phyloP scores from a whole-genome alignment of 2,888 invertebrate genomes.

The Chydorus sphaericus region DNA sequence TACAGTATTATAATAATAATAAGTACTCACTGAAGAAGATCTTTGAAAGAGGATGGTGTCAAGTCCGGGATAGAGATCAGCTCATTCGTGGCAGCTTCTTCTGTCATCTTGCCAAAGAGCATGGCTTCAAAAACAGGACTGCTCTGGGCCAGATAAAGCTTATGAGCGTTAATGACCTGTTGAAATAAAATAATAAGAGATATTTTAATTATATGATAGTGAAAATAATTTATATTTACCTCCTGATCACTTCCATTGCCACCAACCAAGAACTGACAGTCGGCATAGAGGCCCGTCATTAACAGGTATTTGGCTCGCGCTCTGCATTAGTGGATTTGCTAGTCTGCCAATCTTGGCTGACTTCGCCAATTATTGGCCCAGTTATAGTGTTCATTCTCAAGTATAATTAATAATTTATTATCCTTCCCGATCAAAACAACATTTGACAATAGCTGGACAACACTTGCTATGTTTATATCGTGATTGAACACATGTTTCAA shows the following conservation, averaged over 20 bases:
- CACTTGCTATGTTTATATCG: too few relatives aligned
- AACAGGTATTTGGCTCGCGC: constrained; percentile 55
- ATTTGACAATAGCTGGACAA: too few relatives aligned
- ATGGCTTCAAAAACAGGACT: constrained; percentile 79
- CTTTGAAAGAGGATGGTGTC: constrained; percentile 70
- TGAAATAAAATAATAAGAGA: too few relatives aligned
- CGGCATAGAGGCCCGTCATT: constrained; percentile 67
- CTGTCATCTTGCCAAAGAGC: constrained; percentile 72
- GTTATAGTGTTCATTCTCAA: too few relatives aligned
- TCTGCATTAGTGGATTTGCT: constrained; percentile 52
- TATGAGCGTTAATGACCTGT: constrained; percentile 58
- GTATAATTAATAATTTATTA: too few relatives aligned
- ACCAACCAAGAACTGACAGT: constrained; percentile 68
- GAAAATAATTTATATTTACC: too few relatives aligned
- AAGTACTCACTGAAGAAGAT: constrained; percentile 60
- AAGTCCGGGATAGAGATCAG: constrained; percentile 69
- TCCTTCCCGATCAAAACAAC: too few relatives aligned
- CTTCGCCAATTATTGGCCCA: too few relatives aligned
- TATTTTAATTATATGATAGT: too few relatives aligned
- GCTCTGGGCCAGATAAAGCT: constrained; percentile 66
- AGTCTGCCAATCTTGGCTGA: constrained; percentile 76
- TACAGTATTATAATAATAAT: constrained; percentile 23
- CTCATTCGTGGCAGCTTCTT: constrained; percentile 40
- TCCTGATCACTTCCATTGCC: constrained; percentile 54
- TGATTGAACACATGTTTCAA: too few relatives aligned